Percentiles rank a stretch among this genome's conserved stretches.
Evolutionary conservation across 37 sponge, comb jelly and placozoan species (phyloP).

Genomic region (Beroe ovata): DNA sequence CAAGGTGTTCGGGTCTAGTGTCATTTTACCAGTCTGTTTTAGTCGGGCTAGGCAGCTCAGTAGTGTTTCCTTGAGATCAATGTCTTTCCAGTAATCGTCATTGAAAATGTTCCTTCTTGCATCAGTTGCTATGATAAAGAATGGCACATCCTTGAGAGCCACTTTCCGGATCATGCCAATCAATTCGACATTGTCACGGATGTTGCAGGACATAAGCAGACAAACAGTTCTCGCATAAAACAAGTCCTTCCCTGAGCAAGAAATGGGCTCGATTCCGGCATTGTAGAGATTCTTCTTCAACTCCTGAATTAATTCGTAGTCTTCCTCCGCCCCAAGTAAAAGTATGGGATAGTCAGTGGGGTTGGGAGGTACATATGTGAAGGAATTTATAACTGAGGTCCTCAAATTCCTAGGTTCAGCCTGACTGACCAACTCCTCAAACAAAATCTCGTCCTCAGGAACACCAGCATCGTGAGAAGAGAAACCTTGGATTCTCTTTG

Average conservation of each 20-base stretch:
- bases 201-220: neutral
- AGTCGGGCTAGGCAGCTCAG: slow-evolving; percentile 40
- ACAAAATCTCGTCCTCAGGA: neutral
- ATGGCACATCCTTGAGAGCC: neutral
- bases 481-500: neutral
- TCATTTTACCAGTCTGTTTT: slow-evolving; percentile 55
- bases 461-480: neutral
- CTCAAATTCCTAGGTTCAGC: neutral
- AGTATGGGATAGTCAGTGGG: neutral
- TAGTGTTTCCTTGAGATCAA: slow-evolving; percentile 37
- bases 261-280: slow-evolving; percentile 29
- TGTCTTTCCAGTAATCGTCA: slow-evolving; percentile 20
- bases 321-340: slow-evolving; percentile 6
- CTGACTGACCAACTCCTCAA: neutral
- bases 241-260: neutral
- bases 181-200: slow-evolving; percentile 18
- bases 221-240: neutral
- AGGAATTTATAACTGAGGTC: slow-evolving; percentile 40
- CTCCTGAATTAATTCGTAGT: neutral
- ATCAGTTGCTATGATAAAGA: slow-evolving; percentile 50
- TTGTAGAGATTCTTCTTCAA: slow-evolving; percentile 1
- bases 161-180: neutral
- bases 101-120: slow-evolving; percentile 44
- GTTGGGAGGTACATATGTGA: slow-evolving; percentile 17
- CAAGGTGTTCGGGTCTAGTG: slow-evolving; percentile 3